phyloP scores from a whole-genome alignment of 1,140 invertebrate genomes.

The Drosophila biarmipes region DNA sequence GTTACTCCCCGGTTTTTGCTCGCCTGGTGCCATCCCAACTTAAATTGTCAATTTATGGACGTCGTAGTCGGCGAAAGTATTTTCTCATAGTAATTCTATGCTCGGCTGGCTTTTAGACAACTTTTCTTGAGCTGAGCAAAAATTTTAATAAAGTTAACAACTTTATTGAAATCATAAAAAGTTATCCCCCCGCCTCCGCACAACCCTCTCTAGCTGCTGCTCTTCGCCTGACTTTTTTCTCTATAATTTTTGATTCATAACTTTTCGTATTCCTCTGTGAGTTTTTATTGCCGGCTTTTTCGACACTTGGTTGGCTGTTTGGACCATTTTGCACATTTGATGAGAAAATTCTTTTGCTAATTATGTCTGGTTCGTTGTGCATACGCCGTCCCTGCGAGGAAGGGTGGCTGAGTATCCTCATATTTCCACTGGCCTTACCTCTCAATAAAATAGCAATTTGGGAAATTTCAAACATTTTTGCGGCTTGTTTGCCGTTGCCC shows the following conservation, averaged over 20 bases:
- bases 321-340: conserved; percentile 71
- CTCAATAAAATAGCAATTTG: conserved; percentile 72
- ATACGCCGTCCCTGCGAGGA: conserved; percentile 17
- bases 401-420: conserved; percentile 46
- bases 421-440: conserved; percentile 50
- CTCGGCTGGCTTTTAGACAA: conserved; percentile 75
- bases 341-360: conserved; percentile 77
- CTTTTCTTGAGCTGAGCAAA: conserved; percentile 73
- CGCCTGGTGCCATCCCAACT: conserved; percentile 46
- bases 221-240: conserved; percentile 8
- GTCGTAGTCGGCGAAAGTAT: conserved; percentile 74
- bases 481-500: conserved; percentile 58
- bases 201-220: not conserved
- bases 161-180: conserved; percentile 82
- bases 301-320: conserved; percentile 36
- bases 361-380: conserved; percentile 73
- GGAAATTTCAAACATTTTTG: conserved; percentile 70
- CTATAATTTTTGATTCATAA: conserved; percentile 51
- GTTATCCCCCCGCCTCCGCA: conserved; percentile 12
- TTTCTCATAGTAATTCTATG: conserved; percentile 79
- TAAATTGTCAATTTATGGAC: conserved; percentile 80
- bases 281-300: conserved; percentile 62
- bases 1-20: conserved; percentile 20
- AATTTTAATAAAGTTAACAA: conserved; percentile 83
- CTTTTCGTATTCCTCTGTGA: conserved; percentile 59